phyloP scores from a whole-genome alignment of 2,888 invertebrate genomes.

The Drosophila lacicola region DNA sequence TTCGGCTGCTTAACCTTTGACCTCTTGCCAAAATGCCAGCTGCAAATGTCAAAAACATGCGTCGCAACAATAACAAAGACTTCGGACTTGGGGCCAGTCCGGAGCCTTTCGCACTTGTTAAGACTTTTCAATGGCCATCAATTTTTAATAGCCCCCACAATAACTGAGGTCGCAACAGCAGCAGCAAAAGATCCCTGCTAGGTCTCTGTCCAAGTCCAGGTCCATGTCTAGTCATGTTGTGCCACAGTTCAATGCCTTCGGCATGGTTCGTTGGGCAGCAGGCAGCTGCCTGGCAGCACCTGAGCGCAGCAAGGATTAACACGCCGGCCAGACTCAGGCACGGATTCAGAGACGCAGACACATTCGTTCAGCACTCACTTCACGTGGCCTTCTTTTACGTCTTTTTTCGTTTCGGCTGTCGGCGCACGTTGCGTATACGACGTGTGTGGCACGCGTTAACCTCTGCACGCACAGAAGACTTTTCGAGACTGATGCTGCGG shows the following conservation, averaged over 20 bases:
- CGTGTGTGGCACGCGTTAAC: constrained; percentile 69
- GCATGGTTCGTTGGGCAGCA: constrained; percentile 68
- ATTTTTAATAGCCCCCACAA: constrained; percentile 59
- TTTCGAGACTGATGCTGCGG: constrained; percentile 74
- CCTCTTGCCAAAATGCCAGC: constrained; percentile 30
- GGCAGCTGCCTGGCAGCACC: constrained; percentile 45
- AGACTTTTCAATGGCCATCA: constrained; percentile 75
- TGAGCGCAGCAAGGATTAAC: constrained; percentile 48
- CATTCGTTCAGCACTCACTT: constrained; percentile 48
- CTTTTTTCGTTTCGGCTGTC: constrained; percentile 35
- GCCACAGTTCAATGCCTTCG: constrained; percentile 72
- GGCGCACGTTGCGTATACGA: constrained; percentile 68
- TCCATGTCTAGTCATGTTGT: constrained; percentile 53
- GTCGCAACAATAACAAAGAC: constrained; percentile 43
- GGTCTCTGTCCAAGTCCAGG: background rate
- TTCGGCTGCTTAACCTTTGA: constrained; percentile 43
- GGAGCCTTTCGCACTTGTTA: constrained; percentile 63
- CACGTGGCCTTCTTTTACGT: constrained; percentile 52
- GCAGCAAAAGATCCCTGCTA: constrained; percentile 2
- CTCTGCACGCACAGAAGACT: constrained; percentile 79
- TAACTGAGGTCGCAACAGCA: constrained; percentile 8
- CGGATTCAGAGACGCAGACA: constrained; percentile 3
- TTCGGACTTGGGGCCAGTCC: constrained; percentile 23
- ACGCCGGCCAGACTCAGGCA: constrained; percentile 27
- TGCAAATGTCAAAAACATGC: constrained; percentile 70